Conservation (phyloP, 1,140 invertebrate species). For the Pollicipes pollicipes region DNA sequence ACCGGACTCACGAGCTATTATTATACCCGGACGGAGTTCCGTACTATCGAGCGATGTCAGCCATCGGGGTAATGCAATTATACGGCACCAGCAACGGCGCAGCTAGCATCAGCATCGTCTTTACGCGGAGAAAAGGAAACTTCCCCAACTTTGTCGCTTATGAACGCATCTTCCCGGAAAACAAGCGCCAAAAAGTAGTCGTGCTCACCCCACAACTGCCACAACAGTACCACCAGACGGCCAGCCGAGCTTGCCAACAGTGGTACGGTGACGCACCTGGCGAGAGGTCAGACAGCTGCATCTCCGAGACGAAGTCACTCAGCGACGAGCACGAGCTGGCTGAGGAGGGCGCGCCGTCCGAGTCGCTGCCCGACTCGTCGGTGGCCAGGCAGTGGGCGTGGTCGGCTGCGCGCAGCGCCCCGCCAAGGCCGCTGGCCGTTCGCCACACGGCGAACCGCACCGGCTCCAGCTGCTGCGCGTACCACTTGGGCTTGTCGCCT, state of each 20-base stretch:
- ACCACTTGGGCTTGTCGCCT: constrained; percentile 84
- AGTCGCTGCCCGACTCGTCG: background rate
- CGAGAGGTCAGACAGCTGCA: constrained; percentile 38
- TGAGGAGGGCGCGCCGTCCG: background rate
- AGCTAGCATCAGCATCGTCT: too few species aligned
- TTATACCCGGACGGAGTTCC: too few species aligned
- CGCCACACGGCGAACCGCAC: constrained; percentile 86
- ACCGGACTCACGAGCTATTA: too few species aligned
- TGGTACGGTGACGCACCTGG: constrained; percentile 44
- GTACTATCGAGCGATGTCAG: too few species aligned
- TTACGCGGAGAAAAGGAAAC: too few species aligned
- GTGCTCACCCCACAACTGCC: too few species aligned
- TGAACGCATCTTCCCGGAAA: too few species aligned
- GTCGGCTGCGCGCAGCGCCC: constrained; percentile 37
- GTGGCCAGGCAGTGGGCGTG: background rate
- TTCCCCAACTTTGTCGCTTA: too few species aligned
- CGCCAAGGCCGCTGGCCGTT: constrained; percentile 57
- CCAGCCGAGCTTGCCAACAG: background rate
- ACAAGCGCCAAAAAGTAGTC: too few species aligned
- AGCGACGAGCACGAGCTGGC: constrained; percentile 89
- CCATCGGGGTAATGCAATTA: too few species aligned
- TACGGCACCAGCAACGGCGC: too few species aligned
- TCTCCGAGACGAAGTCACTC: constrained; percentile 83
- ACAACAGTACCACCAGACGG: too few species aligned
- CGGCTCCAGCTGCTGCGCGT: constrained; percentile 58